A percentile compares a stretch with the other conserved stretches of the same genome.
phyloP scores from a whole-genome alignment of 2,797 vertebrate genomes.

The Anguilla obscura region DNA sequence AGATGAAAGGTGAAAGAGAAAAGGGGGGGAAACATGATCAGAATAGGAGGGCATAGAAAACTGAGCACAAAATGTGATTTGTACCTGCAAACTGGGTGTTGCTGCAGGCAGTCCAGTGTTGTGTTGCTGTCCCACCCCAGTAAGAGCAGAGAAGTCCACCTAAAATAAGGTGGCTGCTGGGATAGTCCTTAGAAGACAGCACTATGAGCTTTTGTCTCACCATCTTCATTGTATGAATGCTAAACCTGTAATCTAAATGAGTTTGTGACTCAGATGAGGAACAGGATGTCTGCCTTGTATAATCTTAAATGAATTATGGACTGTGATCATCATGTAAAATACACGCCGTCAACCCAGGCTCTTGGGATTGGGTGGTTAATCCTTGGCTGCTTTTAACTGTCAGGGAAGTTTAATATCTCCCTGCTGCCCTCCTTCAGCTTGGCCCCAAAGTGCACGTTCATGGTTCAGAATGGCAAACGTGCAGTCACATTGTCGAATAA shows the following conservation, averaged over 20 bases:
- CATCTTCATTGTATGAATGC: neutral
- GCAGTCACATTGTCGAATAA: neutral
- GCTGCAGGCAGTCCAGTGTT: too few species aligned
- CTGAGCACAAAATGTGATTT: neutral
- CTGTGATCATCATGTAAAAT: neutral
- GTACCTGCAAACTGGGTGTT: neutral
- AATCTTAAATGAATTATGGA: neutral
- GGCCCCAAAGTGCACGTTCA: neutral
- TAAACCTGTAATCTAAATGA: slow-evolving; percentile 11
- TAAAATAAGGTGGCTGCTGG: neutral
- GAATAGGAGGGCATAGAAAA: neutral
- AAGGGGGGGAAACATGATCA: neutral
- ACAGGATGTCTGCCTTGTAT: neutral
- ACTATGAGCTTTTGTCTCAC: neutral
- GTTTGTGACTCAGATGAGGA: neutral
- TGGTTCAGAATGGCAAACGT: neutral
- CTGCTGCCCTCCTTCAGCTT: neutral
- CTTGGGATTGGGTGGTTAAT: neutral
- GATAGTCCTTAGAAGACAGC: neutral
- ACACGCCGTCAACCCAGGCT: neutral
- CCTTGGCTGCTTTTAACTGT: neutral
- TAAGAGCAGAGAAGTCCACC: neutral
- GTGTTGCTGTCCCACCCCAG: neutral
- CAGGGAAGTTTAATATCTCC: neutral
- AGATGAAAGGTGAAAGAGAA: neutral